Percentiles rank a stretch among this genome's conserved stretches.
These are phyloP conservation scores for Heptranchias perlo DNA, from an alignment of 2,113 vertebrate genomes.

Conservation along the genomic window DNA sequence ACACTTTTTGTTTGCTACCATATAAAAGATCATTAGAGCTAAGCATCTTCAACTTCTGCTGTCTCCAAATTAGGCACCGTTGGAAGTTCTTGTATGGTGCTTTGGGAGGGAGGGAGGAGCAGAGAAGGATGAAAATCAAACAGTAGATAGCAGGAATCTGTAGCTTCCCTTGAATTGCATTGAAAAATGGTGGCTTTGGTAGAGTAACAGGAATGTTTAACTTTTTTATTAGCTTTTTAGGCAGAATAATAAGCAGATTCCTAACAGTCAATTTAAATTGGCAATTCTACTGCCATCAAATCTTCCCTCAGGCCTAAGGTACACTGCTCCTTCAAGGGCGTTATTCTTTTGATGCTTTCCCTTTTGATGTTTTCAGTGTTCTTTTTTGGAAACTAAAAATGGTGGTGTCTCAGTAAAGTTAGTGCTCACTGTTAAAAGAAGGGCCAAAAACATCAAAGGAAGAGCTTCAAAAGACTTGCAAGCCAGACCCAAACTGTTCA, in stretches of 20 bases:
- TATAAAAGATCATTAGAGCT: not conserved
- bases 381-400: not conserved
- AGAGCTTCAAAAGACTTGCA: slow-evolving; percentile 33
- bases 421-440: not conserved
- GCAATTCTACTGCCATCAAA: not conserved
- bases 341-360: slow-evolving; percentile 30
- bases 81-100: not conserved
- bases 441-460: slow-evolving; percentile 25
- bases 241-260: not conserved
- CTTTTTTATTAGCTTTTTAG: slow-evolving; percentile 1
- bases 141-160: not conserved
- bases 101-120: not conserved
- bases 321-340: slow-evolving; percentile 24
- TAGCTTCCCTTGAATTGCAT: not conserved
- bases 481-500: slow-evolving; percentile 29
- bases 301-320: slow-evolving; percentile 30
- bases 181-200: slow-evolving; percentile 3
- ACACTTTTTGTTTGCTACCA: not conserved
- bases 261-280: not conserved
- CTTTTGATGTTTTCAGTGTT: slow-evolving; percentile 29
- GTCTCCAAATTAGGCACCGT: not conserved
- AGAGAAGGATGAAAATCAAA: not conserved
- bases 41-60: not conserved
- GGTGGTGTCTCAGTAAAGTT: slow-evolving; percentile 23
- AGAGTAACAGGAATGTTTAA: not conserved